Base-by-base conservation (phyloP, 2,888 invertebrate genomes). In the Aleiodes leptofemur region DNA sequence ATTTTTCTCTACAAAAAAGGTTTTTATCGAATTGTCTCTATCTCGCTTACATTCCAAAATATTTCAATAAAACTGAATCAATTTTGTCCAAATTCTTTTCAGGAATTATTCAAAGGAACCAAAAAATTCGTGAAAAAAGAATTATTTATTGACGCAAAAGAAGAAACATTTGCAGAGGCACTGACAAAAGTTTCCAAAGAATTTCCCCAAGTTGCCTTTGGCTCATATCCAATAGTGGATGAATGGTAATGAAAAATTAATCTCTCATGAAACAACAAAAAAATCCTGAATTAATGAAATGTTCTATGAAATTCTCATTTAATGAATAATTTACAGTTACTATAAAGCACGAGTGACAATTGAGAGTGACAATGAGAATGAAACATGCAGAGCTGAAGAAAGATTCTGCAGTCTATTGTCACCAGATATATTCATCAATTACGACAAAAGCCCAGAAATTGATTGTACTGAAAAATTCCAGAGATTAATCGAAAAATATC, bases 281-380 rank as follows among this genome's bases (percentile, higher is more conserved):
- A 53, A 5, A 13, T 5, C 31, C 38, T 4, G 23, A 68, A 69
- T 51, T 43, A 11, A 38, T 43, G 16, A 61, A 64, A 57, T 29
- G 50, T 5, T 14, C 14, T 51, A n/a, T 14, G 11, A 56, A 55
- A 38, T 69, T 66, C 59, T 61, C 23, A 59, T 77, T 61, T 16
- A n/a, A 57, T 61, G 38, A 53, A 64, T 53, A 51, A 71, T 83
- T 83, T 50, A n/a, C 78, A 91, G 91, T 75, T 84, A 85, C 64
- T 91, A 91, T 79, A 91, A 90, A 84, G 91, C 90, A 7, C 90
- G 90, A 81, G 84, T 92, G 6, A 91, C 91, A 11, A 88, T 92
- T 73, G 91, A 92, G 79, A 91, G 91, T 34, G 86, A 85, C 14
- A 84, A 83, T 77, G 84, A 89, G 80, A 76, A 83, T 14, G 84